phyloP scores from a whole-genome alignment of 2,113 vertebrate species.

The Sclerurus mexicanus region DNA sequence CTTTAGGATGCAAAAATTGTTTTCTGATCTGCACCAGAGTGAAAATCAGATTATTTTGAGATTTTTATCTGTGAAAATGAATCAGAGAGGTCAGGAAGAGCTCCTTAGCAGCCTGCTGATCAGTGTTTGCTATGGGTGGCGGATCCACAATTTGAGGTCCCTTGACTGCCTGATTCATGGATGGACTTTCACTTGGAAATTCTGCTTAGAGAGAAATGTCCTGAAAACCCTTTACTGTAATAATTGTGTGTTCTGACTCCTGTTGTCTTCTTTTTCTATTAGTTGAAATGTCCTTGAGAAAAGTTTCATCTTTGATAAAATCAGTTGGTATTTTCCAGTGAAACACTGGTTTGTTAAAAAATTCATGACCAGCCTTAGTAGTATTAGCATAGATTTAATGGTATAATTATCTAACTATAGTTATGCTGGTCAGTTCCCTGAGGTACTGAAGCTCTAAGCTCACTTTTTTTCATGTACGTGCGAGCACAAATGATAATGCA shows the following conservation, averaged over 20 bases:
- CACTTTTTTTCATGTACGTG: not conserved
- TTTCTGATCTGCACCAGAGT: not conserved
- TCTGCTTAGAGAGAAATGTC: not conserved
- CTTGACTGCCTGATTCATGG: not conserved
- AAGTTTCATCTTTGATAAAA: constrained; percentile 35
- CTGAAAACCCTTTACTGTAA: not conserved
- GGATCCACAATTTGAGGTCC: not conserved
- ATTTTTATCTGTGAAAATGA: not conserved
- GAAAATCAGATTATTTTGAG: not conserved
- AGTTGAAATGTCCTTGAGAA: constrained; percentile 11
- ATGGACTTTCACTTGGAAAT: not conserved
- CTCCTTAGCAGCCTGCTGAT: not conserved
- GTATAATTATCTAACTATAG: constrained; percentile 59
- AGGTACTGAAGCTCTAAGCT: constrained; percentile 47
- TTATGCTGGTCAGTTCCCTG: constrained; percentile 57
- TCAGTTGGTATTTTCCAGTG: constrained; percentile 11
- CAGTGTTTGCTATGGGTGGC: not conserved
- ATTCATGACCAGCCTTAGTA: constrained; percentile 39
- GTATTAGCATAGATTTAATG: constrained; percentile 62
- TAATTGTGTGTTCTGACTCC: not conserved
- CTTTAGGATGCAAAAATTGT: not conserved
- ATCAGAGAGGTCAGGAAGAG: not conserved
- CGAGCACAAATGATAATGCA: not conserved
- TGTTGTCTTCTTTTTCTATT: not conserved
- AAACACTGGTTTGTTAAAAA: constrained; percentile 46